A percentile compares a stretch with the other conserved stretches of the same genome.
Conservation (phyloP, 2,797 vertebrate genomes). For the Scomberomorus guttatus region DNA sequence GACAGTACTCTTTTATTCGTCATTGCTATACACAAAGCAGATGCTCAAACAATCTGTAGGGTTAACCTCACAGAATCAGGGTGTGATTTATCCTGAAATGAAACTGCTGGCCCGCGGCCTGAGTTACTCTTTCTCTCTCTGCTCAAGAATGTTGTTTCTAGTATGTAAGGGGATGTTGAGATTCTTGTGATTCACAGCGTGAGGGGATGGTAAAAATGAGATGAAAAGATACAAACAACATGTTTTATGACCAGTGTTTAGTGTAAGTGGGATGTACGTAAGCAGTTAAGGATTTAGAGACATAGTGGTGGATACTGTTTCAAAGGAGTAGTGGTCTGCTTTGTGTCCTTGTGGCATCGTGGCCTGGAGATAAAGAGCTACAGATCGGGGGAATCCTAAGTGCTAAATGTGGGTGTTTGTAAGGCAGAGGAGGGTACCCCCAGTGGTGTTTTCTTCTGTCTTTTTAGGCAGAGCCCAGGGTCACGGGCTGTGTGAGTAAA, state of each 20-base stretch:
- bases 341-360: slow-evolving; percentile 64
- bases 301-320: slow-evolving; percentile 70
- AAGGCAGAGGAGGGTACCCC: slow-evolving; percentile 59
- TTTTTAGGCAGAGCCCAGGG: slow-evolving; percentile 55
- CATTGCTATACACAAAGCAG: slow-evolving; percentile 58
- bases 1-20: slow-evolving; percentile 32
- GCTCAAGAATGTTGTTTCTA: slow-evolving; percentile 57
- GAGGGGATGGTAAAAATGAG: slow-evolving; percentile 50
- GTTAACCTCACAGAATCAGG: slow-evolving; percentile 52
- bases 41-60: slow-evolving; percentile 46
- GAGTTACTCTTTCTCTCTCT: slow-evolving; percentile 39
- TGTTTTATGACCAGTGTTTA: slow-evolving; percentile 75
- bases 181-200: slow-evolving; percentile 60
- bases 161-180: slow-evolving; percentile 50
- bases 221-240: slow-evolving; percentile 67
- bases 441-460: slow-evolving; percentile 57
- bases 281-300: slow-evolving; percentile 65
- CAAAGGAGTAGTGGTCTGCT: slow-evolving; percentile 74
- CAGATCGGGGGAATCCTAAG: slow-evolving; percentile 42
- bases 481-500: slow-evolving; percentile 60
- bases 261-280: slow-evolving; percentile 57
- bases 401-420: slow-evolving; percentile 30
- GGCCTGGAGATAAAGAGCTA: slow-evolving; percentile 46
- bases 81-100: slow-evolving; percentile 59
- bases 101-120: slow-evolving; percentile 41